Percentiles rank a stretch among this genome's conserved stretches.
Evolutionary conservation across 35 echinoderm and acorn worm species (phyloP).

Genomic region (Anneissia japonica): DNA sequence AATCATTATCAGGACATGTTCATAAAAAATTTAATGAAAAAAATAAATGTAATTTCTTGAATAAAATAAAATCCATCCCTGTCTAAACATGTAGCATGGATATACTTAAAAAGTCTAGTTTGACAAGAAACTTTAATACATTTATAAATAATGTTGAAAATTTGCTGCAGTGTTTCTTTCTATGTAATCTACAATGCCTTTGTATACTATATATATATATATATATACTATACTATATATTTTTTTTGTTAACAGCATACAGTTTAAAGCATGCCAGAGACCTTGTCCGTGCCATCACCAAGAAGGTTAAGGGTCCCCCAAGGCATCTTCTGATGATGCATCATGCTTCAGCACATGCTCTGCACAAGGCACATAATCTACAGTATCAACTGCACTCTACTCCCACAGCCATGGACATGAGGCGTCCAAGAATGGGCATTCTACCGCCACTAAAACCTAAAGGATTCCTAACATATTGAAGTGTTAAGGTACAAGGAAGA

Average conservation of each 20-base stretch:
- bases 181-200: no score
- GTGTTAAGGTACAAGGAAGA: neutral
- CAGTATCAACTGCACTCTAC: constrained; percentile 24
- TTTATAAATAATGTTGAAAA: no score
- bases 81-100: no score
- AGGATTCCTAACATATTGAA: constrained; percentile 47
- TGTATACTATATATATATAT: no score
- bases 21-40: no score
- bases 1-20: no score
- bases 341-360: neutral
- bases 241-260: constrained; percentile 49
- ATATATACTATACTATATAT: no score
- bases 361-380: neutral
- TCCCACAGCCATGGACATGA: neutral
- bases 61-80: no score
- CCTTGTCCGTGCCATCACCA: constrained; percentile 84
- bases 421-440: neutral
- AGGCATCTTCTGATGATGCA: constrained; percentile 36
- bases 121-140: no score
- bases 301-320: constrained; percentile 67
- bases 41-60: no score
- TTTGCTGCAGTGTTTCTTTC: no score
- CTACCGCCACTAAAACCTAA: constrained; percentile 48
- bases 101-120: no score
- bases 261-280: constrained; percentile 93